phyloP scores from a whole-genome alignment of 1,140 invertebrate genomes.

The Odontomachus brunneus region DNA sequence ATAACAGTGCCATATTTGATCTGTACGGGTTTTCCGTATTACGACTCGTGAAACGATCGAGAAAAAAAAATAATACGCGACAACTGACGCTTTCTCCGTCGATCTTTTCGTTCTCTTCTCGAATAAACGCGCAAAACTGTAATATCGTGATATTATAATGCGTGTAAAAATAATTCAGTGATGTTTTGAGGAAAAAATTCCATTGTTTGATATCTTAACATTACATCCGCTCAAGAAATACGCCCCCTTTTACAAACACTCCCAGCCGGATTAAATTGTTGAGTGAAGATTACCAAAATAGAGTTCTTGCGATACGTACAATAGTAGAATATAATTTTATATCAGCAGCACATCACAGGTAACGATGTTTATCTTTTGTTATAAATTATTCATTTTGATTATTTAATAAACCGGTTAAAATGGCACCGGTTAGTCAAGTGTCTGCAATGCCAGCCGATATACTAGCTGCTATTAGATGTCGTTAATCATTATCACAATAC shows the following conservation, averaged over 20 bases:
- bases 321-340: conserved; percentile 13
- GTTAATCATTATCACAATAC: too few relatives aligned
- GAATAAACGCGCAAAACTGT: too few relatives aligned
- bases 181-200: background rate
- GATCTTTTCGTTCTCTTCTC: too few relatives aligned
- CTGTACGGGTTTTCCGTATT: background rate
- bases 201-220: background rate
- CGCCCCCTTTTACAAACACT: background rate
- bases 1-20: conserved; percentile 48
- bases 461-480: background rate
- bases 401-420: background rate
- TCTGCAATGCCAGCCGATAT: background rate
- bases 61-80: background rate
- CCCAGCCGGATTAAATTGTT: background rate
- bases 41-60: background rate
- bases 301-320: background rate
- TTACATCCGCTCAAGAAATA: background rate
- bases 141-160: too few relatives aligned
- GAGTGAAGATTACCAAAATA: background rate
- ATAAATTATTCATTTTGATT: background rate
- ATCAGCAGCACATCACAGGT: background rate
- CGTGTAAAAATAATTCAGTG: background rate
- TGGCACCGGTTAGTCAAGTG: background rate
- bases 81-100: background rate
- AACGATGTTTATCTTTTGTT: background rate